Evolutionary conservation across 2,113 vertebrate species (phyloP).

Genomic region (Oncorhynchus kisutch): DNA sequence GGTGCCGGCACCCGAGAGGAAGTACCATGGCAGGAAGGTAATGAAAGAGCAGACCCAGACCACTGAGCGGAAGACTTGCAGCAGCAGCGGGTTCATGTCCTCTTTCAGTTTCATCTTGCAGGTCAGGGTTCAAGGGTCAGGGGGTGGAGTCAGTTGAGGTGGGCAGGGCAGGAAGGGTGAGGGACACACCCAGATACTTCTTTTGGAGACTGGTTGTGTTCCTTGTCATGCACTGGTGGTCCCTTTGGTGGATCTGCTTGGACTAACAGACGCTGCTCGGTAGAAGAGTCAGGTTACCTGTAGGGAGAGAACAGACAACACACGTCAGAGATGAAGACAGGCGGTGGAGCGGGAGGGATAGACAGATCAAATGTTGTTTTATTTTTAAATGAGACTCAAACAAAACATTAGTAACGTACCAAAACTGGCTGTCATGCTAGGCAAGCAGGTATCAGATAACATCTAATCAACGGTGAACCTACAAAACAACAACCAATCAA

Average conservation of each 20-base stretch:
- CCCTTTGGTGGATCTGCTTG: background rate
- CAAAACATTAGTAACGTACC: too few relatives aligned
- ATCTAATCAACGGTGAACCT: too few relatives aligned
- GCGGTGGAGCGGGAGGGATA: background rate
- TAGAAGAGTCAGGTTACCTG: slow-evolving; percentile 1
- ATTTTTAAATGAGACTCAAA: too few relatives aligned
- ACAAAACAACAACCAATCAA: too few relatives aligned
- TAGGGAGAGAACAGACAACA: slow-evolving; percentile 17
- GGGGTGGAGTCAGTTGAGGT: slow-evolving; percentile 42
- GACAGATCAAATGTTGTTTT: background rate
- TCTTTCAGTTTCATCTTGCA: slow-evolving; percentile 91
- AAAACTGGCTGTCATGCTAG: too few relatives aligned
- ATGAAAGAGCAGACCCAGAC: slow-evolving; percentile 87
- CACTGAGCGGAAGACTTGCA: slow-evolving; percentile 87
- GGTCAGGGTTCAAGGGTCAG: background rate
- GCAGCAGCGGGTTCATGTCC: slow-evolving; percentile 88
- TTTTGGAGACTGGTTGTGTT: background rate
- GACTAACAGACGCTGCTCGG: background rate
- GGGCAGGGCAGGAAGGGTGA: slow-evolving; percentile 42
- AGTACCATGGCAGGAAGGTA: slow-evolving; percentile 92
- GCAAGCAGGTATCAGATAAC: too few relatives aligned
- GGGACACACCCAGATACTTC: slow-evolving; percentile 49
- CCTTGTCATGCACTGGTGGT: slow-evolving; percentile 1
- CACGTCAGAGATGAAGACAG: too few relatives aligned
- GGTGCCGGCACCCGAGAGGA: slow-evolving; percentile 82